Percentiles rank a stretch among this genome's conserved stretches.
Evolutionary conservation across 2,113 vertebrate species (phyloP).

Genomic region (Mus musculus): DNA sequence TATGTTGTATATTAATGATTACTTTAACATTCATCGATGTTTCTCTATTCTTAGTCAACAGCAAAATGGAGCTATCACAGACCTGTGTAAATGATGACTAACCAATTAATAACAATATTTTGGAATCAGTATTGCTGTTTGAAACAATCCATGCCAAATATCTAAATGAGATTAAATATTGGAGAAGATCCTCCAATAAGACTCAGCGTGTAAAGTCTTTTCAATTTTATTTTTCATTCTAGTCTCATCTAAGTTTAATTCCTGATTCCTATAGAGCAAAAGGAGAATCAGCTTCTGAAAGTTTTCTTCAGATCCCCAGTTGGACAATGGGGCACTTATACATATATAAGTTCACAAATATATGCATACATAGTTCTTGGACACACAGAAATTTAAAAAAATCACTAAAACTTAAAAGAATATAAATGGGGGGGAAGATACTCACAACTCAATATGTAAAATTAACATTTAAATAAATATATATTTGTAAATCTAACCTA

Average conservation of each 20-base stretch:
- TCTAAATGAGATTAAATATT: not conserved
- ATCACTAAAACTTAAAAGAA: not conserved
- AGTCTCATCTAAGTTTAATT: not conserved
- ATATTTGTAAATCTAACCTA: not conserved
- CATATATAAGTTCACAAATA: not conserved
- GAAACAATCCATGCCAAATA: not conserved
- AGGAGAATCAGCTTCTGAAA: not conserved
- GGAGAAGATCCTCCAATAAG: rapidly evolving
- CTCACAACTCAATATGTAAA: too few relatives aligned
- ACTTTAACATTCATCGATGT: not conserved
- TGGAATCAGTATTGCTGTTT: not conserved
- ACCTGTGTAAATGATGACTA: not conserved
- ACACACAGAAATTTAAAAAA: not conserved
- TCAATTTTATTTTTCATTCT: not conserved
- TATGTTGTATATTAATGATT: not conserved
- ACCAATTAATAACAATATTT: not conserved
- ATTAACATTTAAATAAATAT: not conserved
- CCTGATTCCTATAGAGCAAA: not conserved
- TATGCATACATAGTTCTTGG: not conserved
- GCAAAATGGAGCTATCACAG: not conserved
- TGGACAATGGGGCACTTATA: not conserved
- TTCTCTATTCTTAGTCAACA: not conserved
- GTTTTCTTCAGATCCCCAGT: not conserved
- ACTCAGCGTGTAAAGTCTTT: too few relatives aligned
- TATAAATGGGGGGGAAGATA: not conserved